Conservation (phyloP, 2,113 vertebrate genomes). For the Anarhynchus alexandrinus region DNA sequence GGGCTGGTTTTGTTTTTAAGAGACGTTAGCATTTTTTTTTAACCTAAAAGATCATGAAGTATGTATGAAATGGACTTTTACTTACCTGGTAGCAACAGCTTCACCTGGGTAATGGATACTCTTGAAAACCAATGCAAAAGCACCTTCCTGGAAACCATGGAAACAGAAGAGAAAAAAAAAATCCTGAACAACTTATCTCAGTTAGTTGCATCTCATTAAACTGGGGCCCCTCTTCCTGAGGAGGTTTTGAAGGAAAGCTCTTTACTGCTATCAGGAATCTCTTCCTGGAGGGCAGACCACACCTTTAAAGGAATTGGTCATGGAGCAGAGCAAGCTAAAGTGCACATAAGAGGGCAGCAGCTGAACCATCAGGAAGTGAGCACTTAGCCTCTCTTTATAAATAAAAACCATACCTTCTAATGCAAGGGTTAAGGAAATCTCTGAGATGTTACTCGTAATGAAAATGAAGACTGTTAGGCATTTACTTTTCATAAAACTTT, state of each 20-base stretch:
- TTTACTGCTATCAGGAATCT: constrained; percentile 14
- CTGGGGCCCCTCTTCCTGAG: constrained; percentile 5
- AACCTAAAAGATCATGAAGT: not conserved
- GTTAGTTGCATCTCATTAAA: not conserved
- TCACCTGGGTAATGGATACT: constrained; percentile 91
- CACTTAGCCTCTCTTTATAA: not conserved
- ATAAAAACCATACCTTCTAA: not conserved
- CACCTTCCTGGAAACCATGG: constrained; percentile 83
- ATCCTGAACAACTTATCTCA: not conserved
- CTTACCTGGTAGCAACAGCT: constrained; percentile 91
- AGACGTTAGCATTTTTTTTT: not conserved
- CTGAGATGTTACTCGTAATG: not conserved
- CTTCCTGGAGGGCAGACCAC: constrained; percentile 1
- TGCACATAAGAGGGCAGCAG: not conserved
- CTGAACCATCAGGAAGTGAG: not conserved
- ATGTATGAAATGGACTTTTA: not conserved
- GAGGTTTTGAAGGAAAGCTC: not conserved
- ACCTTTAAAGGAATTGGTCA: constrained; percentile 25
- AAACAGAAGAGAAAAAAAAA: not conserved
- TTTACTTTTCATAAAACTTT: not conserved
- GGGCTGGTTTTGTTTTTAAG: not conserved
- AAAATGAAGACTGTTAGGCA: not conserved
- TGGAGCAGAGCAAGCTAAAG: not conserved
- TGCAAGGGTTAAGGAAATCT: not conserved
- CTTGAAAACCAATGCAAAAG: constrained; percentile 95